Base-by-base conservation (phyloP, 2,797 vertebrate genomes). In the Phoxinus dragarum region DNA sequence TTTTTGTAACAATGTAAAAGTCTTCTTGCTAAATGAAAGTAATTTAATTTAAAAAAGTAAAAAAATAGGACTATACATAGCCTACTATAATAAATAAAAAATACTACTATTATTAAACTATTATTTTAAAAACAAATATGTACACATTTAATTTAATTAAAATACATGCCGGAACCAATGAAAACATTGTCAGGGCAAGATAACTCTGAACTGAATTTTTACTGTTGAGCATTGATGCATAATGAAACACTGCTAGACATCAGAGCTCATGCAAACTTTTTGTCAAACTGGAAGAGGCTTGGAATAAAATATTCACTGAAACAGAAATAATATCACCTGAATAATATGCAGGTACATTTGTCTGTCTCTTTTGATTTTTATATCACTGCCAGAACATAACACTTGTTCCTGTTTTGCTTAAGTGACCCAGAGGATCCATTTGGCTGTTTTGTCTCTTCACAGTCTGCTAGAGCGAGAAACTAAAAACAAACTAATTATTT, bases 401-500 rank as follows among this genome's bases (percentile, higher is more conserved):
- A 79, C 40, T 31, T 36, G 27, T 80, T 64, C 52, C n/a, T 49
- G 68, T 72, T 49, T 85, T 79, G 42, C 40, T 56, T 71, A 36
- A 79, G 82, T 36, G 67, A 40, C 52, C 67, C 23, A 47, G 38
- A 72, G 75, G 47, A 52, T 59, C 74, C 49, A 67, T 36, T 34
- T 61, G 84, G 76, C 40, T 23, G n/a, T 72, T 71, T 72, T 77
- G 49, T 42, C 67, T 80, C 21, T 49, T 59, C 52, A 14, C 73
- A 84, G 34, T 59, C 52, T 49, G 40, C 67, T 64, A 80, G 40
- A 85, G 84, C 76, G 7, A 47, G 9, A 69, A 77, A 78, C 73
- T 6, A 42, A 38, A 85, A 80, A 85, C 40, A 66, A 71, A 66
- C 76, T 19, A 80, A 72, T 79, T 72, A 73, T 72, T 78, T 59